Evolutionary conservation across 2,113 vertebrate species (phyloP).

Genomic region (Haliaeetus leucogaster): DNA sequence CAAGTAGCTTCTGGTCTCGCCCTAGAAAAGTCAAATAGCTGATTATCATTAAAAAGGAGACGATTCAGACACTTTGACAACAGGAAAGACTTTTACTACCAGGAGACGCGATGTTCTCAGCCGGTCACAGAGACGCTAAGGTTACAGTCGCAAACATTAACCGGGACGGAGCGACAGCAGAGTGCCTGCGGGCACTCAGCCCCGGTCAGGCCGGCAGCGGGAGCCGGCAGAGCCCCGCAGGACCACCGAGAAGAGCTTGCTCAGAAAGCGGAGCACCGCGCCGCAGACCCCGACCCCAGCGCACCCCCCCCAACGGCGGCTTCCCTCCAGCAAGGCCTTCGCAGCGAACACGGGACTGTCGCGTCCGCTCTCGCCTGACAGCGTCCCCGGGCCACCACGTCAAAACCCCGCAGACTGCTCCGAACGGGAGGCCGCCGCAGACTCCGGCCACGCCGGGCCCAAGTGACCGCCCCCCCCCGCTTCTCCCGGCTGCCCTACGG

Average conservation of each 20-base stretch:
- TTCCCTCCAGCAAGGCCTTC: background rate
- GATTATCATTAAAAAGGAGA: background rate
- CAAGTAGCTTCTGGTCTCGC: fast-evolving
- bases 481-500: background rate
- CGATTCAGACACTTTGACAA: fast-evolving
- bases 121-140: too few relatives aligned
- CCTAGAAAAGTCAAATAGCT: fast-evolving
- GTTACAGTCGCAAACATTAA: fast-evolving
- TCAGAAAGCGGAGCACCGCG: fast-evolving
- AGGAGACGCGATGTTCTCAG: fast-evolving
- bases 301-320: too few relatives aligned
- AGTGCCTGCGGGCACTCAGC: fast-evolving
- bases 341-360: fast-evolving
- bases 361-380: fast-evolving
- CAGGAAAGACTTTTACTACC: fast-evolving
- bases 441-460: background rate
- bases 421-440: fast-evolving
- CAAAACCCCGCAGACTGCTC: fast-evolving
- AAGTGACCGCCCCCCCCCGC: fast-evolving
- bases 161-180: background rate
- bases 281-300: background rate
- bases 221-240: too few relatives aligned
- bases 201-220: background rate
- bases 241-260: too few relatives aligned
- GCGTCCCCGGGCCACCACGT: background rate